Conservation (phyloP, 2,888 invertebrate species). For the Catocala fraxini region DNA sequence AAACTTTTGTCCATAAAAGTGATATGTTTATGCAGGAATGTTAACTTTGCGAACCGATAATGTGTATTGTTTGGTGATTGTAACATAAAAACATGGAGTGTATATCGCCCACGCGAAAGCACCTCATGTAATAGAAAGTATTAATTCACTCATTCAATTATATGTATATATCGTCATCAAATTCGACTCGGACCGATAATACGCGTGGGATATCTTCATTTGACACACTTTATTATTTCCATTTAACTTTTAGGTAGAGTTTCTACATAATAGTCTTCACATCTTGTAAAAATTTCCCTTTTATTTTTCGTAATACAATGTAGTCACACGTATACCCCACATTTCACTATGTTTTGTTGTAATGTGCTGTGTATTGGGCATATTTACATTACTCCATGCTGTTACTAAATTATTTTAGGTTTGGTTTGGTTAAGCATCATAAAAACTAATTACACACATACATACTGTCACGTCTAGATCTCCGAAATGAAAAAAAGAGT, state of each 20-base stretch:
- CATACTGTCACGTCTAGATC: no score
- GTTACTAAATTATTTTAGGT: no score
- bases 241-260: conserved; percentile 22
- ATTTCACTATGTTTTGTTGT: no score
- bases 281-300: no score
- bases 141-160: conserved; percentile 53
- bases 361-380: no score
- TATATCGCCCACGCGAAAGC: conserved; percentile 41
- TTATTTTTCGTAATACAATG: no score
- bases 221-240: conserved; percentile 43
- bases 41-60: conserved; percentile 19
- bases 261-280: conserved; percentile 5
- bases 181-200: conserved; percentile 52
- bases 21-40: conserved; percentile 6
- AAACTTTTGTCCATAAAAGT: conserved; percentile 4
- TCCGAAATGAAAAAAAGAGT: no score
- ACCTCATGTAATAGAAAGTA: conserved; percentile 49
- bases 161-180: conserved; percentile 52
- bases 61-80: conserved; percentile 12
- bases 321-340: no score
- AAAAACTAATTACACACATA: no score
- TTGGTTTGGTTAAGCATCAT: no score
- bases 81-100: conserved; percentile 20
- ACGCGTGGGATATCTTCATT: conserved; percentile 52
- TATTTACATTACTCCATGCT: no score